Percentiles rank a stretch among this genome's conserved stretches.
Evolutionary conservation across 2,797 vertebrate species (phyloP).

Genomic region (Coilia nasus): DNA sequence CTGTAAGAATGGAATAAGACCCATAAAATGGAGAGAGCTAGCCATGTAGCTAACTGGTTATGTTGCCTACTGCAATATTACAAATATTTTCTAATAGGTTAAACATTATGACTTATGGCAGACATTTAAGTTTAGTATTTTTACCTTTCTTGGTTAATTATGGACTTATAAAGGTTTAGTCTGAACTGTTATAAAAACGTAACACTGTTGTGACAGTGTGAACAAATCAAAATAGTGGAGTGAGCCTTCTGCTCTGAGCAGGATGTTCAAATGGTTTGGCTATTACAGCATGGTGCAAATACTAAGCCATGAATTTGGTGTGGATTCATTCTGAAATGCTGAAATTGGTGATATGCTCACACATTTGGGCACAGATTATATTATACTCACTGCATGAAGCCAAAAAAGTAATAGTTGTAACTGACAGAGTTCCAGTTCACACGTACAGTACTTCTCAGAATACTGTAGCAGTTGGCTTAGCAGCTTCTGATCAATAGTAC

Average conservation of each 20-base stretch:
- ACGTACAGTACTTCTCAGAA: slow-evolving; percentile 59
- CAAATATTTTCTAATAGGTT: no score
- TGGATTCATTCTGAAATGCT: not conserved
- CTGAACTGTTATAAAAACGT: no score
- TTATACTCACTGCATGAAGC: slow-evolving; percentile 25
- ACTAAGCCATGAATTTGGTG: not conserved
- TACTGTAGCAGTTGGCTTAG: slow-evolving; percentile 69
- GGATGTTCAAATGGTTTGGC: not conserved
- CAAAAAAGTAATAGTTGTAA: slow-evolving; percentile 53
- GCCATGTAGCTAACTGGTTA: no score
- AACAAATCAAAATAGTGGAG: not conserved
- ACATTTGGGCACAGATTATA: slow-evolving; percentile 41
- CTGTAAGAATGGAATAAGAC: no score
- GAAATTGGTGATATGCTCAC: not conserved
- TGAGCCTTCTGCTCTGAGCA: not conserved
- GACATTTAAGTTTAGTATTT: no score
- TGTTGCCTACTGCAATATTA: no score
- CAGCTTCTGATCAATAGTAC: slow-evolving; percentile 68
- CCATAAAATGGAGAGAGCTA: no score
- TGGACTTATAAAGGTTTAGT: no score
- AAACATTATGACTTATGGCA: no score
- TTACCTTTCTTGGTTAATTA: no score
- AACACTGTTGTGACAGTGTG: not conserved
- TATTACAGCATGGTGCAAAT: not conserved
- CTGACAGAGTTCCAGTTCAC: slow-evolving; percentile 65